Evolutionary conservation across 1,140 invertebrate genomes (phyloP).

Genomic region (Zaprionus tsacasi): DNA sequence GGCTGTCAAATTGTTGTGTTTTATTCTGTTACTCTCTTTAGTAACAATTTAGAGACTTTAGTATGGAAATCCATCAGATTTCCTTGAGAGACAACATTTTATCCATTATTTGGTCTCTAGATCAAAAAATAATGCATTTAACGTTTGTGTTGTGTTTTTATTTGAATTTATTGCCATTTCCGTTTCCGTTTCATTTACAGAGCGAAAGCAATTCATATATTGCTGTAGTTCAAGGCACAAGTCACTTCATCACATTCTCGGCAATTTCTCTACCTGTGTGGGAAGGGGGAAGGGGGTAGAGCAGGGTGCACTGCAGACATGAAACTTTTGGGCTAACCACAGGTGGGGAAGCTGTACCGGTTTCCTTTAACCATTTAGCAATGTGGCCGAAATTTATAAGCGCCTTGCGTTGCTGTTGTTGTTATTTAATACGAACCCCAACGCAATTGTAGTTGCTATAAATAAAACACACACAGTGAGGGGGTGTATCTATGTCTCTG

Average conservation of each 20-base stretch:
- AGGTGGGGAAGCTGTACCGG: not conserved
- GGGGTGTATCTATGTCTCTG: not conserved
- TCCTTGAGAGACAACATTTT: too few relatives aligned
- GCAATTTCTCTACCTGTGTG: conserved; percentile 16
- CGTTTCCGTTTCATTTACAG: conserved; percentile 58
- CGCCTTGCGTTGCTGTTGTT: conserved; percentile 64
- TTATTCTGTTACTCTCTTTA: too few relatives aligned
- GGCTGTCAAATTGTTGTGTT: too few relatives aligned
- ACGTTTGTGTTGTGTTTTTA: conserved; percentile 22
- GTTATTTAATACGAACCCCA: conserved; percentile 75
- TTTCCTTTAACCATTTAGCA: conserved; percentile 40
- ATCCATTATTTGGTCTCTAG: too few relatives aligned
- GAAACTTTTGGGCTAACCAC: conserved; percentile 40
- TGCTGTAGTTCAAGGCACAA: conserved; percentile 28
- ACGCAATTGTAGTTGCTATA: conserved; percentile 80
- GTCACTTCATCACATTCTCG: conserved; percentile 52
- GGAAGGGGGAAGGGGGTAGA: not conserved
- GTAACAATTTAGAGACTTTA: too few relatives aligned
- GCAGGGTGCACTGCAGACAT: not conserved
- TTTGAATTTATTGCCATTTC: conserved; percentile 61
- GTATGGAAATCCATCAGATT: too few relatives aligned
- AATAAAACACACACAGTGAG: conserved; percentile 55
- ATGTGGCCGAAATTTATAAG: conserved; percentile 76
- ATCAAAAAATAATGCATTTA: too few relatives aligned
- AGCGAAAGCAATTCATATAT: conserved; percentile 52